Percentiles rank a stretch among this genome's conserved stretches.
phyloP scores from a whole-genome alignment of 2,888 invertebrate genomes.

The Andrena chrysosceles region DNA sequence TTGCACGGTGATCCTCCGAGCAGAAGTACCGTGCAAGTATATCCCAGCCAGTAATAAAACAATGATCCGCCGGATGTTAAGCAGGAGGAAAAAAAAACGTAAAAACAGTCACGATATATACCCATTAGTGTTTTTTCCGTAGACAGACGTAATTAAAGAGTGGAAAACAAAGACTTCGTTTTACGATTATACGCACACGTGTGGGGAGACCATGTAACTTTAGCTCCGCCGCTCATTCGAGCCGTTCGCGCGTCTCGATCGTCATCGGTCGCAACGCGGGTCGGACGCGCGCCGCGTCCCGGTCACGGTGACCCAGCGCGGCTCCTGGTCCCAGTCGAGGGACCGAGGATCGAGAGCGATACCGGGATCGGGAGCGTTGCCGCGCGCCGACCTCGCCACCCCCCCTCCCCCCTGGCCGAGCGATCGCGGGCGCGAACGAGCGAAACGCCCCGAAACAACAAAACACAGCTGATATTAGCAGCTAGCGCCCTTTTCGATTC shows the following conservation, averaged over 20 bases:
- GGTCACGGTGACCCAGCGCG: background rate
- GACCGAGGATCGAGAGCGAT: background rate
- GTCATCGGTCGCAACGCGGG: slow-evolving; percentile 14
- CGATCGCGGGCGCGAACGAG: slow-evolving; percentile 68
- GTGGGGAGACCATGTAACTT: slow-evolving; percentile 85
- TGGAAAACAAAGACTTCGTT: slow-evolving; percentile 78
- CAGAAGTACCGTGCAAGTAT: slow-evolving; percentile 60
- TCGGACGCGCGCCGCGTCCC: background rate
- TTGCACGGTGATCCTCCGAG: slow-evolving; percentile 38
- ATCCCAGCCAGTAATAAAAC: slow-evolving; percentile 66
- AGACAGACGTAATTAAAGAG: slow-evolving; percentile 68
- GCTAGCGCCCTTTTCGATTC: slow-evolving; percentile 74
- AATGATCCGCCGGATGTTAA: slow-evolving; percentile 60
- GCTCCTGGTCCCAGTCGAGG: background rate
- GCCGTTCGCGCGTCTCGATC: slow-evolving; percentile 69
- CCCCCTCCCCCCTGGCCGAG: slow-evolving; percentile 5
- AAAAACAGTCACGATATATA: slow-evolving; percentile 68
- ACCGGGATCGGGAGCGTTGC: background rate
- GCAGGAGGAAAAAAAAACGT: slow-evolving; percentile 52
- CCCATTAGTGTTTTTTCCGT: slow-evolving; percentile 73
- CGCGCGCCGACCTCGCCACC: slow-evolving; percentile 1
- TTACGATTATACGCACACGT: slow-evolving; percentile 85
- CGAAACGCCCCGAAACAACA: slow-evolving; percentile 65
- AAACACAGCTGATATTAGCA: slow-evolving; percentile 75
- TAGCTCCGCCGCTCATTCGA: slow-evolving; percentile 83